A percentile compares a stretch with the other conserved stretches of the same genome.
phyloP scores from a whole-genome alignment of 2,797 vertebrate species.

The Squalus acanthias region DNA sequence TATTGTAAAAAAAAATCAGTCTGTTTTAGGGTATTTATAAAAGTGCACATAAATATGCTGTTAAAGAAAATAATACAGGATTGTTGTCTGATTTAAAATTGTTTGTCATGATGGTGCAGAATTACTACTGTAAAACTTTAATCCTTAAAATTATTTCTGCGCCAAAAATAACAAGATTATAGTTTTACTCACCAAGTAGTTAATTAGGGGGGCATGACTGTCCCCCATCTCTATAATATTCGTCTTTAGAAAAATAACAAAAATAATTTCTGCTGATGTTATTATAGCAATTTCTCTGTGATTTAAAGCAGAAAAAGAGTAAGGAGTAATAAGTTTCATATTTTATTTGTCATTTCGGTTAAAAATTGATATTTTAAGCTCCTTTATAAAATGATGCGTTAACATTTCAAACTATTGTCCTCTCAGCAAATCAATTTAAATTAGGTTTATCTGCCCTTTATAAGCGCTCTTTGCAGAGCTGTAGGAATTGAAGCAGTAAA shows the following conservation, averaged over 20 bases:
- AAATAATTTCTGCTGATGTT: not conserved
- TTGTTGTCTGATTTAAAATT: not conserved
- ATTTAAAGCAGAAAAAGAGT: not conserved
- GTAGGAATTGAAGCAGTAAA: conserved; percentile 6
- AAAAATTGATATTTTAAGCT: not conserved
- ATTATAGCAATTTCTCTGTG: not conserved
- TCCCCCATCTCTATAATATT: not conserved
- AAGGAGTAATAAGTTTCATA: not conserved
- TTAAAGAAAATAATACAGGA: not conserved
- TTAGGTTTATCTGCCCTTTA: conserved; percentile 26
- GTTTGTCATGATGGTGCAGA: not conserved
- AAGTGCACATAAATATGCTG: not conserved
- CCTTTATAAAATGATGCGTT: not conserved
- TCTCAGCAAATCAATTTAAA: not conserved
- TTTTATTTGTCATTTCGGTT: not conserved
- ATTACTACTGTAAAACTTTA: not conserved
- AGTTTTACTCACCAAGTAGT: not conserved
- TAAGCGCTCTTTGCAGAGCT: conserved; percentile 12
- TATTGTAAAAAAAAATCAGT: not conserved
- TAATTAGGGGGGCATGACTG: not conserved
- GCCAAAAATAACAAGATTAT: not conserved
- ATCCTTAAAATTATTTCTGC: not conserved
- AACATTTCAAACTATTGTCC: conserved; percentile 33
- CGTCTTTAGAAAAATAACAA: not conserved
- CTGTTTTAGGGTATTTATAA: not conserved